Conservation (phyloP, 2,888 invertebrate species). For the Drosophila koepferae region DNA sequence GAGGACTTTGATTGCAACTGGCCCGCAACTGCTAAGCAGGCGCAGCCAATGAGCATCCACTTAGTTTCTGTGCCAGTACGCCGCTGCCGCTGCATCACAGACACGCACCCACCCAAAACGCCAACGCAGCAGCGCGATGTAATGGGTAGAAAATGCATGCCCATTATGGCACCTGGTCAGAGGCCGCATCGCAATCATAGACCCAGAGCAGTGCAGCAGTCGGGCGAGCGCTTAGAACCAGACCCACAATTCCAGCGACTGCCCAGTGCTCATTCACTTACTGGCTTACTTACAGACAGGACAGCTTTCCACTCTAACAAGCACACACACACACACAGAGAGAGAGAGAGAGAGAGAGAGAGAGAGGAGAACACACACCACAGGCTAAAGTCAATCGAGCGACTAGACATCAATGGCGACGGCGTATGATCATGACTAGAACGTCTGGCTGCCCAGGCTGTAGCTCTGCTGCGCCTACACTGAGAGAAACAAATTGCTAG, state of each 20-base stretch:
- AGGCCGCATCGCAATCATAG: constrained; percentile 12
- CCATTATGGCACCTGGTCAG: constrained; percentile 78
- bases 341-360: constrained; percentile 18
- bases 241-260: not conserved
- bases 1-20: constrained; percentile 50
- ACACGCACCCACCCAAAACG: constrained; percentile 75
- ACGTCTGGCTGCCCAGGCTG: constrained; percentile 12
- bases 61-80: constrained; percentile 36
- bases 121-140: constrained; percentile 38
- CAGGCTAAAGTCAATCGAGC: constrained; percentile 28
- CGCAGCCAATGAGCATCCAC: constrained; percentile 58
- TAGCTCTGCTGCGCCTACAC: constrained; percentile 2
- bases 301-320: constrained; percentile 69
- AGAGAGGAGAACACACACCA: not conserved
- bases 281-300: constrained; percentile 72
- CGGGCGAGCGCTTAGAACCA: constrained; percentile 8
- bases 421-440: constrained; percentile 38
- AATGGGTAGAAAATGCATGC: constrained; percentile 72
- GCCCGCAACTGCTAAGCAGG: constrained; percentile 51
- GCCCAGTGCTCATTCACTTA: constrained; percentile 65
- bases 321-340: constrained; percentile 52
- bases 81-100: constrained; percentile 15
- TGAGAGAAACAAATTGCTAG: not conserved
- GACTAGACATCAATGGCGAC: constrained; percentile 72
- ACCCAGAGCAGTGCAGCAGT: not conserved